Conservation (phyloP, 2,888 invertebrate genomes). For the Heliconius cydno region DNA sequence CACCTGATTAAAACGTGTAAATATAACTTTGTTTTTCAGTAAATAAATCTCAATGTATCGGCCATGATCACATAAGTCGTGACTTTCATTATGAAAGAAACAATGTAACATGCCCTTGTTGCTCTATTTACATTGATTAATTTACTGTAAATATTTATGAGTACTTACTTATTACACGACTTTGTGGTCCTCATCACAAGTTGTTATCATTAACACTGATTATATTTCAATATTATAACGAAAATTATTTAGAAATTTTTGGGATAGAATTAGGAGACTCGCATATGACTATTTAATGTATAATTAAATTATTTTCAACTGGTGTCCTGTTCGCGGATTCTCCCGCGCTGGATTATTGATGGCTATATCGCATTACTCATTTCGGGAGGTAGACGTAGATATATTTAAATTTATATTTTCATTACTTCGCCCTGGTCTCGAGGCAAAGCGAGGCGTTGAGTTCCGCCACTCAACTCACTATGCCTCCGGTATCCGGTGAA, state of each 20-base stretch:
- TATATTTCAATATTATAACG: neutral
- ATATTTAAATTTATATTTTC: no score
- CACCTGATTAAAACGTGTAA: constrained; percentile 1
- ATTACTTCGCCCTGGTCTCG: no score
- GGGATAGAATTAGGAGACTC: neutral
- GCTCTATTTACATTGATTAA: neutral
- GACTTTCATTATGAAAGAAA: constrained; percentile 3
- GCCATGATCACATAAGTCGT: neutral
- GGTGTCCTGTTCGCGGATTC: neutral
- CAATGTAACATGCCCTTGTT: constrained; percentile 21
- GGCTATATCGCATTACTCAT: no score
- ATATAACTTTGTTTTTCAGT: constrained; percentile 5
- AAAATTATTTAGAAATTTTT: neutral
- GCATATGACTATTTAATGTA: neutral
- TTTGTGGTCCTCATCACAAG: neutral
- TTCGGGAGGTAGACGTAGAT: no score
- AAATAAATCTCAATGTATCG: neutral
- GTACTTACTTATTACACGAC: neutral
- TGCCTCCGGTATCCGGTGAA: no score
- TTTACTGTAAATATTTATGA: neutral
- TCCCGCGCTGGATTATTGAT: neutral
- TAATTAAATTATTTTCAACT: neutral
- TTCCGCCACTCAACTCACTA: no score
- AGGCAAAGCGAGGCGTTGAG: no score
- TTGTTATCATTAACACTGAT: no score